Evolutionary conservation across 2,888 invertebrate genomes (phyloP).

Genomic region (Tiliacea citrago): DNA sequence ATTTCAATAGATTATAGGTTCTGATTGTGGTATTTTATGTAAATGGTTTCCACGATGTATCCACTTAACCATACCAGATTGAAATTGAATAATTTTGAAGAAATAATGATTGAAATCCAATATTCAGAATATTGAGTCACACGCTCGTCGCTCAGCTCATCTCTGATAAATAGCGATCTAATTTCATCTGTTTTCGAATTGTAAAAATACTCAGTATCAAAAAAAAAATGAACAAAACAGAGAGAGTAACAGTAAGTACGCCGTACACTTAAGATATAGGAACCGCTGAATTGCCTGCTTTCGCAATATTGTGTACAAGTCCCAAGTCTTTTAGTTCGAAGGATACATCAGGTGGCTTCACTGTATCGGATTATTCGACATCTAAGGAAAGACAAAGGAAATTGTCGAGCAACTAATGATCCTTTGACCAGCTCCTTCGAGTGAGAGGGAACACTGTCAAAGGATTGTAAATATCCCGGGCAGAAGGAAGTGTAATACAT

Average conservation of each 20-base stretch:
- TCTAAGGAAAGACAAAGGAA: constrained; percentile 25
- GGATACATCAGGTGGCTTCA: constrained; percentile 19
- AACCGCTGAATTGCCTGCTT: neutral
- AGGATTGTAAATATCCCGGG: constrained; percentile 4
- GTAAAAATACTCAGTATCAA: neutral
- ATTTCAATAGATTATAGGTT: neutral
- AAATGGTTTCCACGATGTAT: neutral
- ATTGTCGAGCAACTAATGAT: constrained; percentile 20
- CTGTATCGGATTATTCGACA: constrained; percentile 10
- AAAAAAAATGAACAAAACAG: neutral
- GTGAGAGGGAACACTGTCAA: neutral
- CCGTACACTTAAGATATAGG: too few species aligned
- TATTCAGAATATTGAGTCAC: neutral
- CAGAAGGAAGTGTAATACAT: constrained; percentile 27
- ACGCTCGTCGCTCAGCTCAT: too few species aligned
- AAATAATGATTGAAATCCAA: neutral
- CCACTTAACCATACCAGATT: neutral
- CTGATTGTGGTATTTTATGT: too few species aligned
- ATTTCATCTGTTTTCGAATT: neutral
- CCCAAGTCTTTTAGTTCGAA: constrained; percentile 15
- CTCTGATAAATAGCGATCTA: neutral
- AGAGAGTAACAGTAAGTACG: too few species aligned
- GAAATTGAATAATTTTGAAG: neutral
- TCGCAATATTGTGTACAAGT: neutral
- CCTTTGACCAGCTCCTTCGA: constrained; percentile 23